Evolutionary conservation across 2,888 invertebrate genomes (phyloP).

Genomic region (Drepana falcataria): DNA sequence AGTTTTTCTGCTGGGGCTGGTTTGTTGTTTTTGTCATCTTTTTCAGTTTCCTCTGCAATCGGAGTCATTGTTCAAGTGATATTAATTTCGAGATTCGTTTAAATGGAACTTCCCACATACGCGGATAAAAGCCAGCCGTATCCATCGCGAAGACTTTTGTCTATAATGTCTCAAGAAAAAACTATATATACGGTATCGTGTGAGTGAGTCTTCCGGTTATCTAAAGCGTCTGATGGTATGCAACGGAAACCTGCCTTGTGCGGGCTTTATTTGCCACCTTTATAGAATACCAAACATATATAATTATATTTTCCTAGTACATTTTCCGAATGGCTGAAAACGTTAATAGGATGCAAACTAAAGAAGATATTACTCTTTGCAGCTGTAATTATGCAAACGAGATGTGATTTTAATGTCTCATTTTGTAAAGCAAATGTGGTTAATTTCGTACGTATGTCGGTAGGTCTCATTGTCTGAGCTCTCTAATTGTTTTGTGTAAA

Average conservation of each 20-base stretch:
- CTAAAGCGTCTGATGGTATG: too few species aligned
- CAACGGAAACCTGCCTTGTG: too few species aligned
- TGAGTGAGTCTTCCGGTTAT: too few species aligned
- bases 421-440: conserved; percentile 73
- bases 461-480: conserved; percentile 19
- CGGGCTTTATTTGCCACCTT: too few species aligned
- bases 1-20: conserved; percentile 46
- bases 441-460: conserved; percentile 50
- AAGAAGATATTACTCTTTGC: conserved; percentile 67
- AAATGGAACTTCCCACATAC: too few species aligned
- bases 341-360: conserved; percentile 64
- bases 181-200: too few species aligned
- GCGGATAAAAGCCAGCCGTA: too few species aligned
- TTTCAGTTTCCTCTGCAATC: conserved; percentile 51
- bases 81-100: not conserved
- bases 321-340: conserved; percentile 51
- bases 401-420: conserved; percentile 77
- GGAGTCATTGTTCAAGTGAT: conserved; percentile 9
- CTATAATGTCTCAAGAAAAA: too few species aligned
- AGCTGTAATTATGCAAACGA: conserved; percentile 70
- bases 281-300: too few species aligned
- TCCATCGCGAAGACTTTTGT: too few species aligned
- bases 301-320: not conserved
- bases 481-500: conserved; percentile 16
- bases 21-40: conserved; percentile 58